Evolutionary conservation across 2,113 vertebrate species (phyloP).

Genomic region (Marmota flaviventris): DNA sequence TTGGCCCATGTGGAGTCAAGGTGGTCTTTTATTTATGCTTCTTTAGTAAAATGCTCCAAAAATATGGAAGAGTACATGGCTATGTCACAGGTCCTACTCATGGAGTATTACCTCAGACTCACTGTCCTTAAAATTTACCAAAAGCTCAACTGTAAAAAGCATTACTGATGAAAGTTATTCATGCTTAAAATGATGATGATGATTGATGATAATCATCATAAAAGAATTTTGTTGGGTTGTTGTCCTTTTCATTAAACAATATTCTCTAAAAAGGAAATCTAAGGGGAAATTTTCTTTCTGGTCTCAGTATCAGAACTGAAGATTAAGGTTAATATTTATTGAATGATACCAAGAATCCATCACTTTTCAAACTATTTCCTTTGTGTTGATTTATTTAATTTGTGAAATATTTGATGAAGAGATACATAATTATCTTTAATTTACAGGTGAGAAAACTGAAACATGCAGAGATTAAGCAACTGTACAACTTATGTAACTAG

Average conservation of each 20-base stretch:
- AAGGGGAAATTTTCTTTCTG: slow-evolving; percentile 56
- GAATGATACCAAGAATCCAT: not conserved
- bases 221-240: not conserved
- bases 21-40: not conserved
- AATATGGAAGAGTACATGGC: not conserved
- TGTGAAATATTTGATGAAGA: not conserved
- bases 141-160: slow-evolving; percentile 28
- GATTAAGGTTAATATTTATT: slow-evolving; percentile 30
- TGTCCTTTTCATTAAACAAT: slow-evolving; percentile 24
- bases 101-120: not conserved
- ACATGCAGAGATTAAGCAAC: not conserved
- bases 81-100: not conserved
- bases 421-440: slow-evolving; percentile 25
- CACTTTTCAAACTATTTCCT: slow-evolving; percentile 26
- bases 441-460: slow-evolving; percentile 34
- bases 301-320: slow-evolving; percentile 42
- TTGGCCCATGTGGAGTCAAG: not conserved
- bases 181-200: not conserved
- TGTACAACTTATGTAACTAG: not conserved
- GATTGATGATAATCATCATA: not conserved
- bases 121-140: not conserved
- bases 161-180: not conserved
- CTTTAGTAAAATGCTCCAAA: not conserved
- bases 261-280: slow-evolving; percentile 16
- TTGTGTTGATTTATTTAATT: not conserved